A percentile compares a stretch with the other conserved stretches of the same genome.
These are phyloP conservation scores for Gymnarchus niloticus DNA, from an alignment of 2,113 vertebrate species.

Conservation along the genomic window DNA sequence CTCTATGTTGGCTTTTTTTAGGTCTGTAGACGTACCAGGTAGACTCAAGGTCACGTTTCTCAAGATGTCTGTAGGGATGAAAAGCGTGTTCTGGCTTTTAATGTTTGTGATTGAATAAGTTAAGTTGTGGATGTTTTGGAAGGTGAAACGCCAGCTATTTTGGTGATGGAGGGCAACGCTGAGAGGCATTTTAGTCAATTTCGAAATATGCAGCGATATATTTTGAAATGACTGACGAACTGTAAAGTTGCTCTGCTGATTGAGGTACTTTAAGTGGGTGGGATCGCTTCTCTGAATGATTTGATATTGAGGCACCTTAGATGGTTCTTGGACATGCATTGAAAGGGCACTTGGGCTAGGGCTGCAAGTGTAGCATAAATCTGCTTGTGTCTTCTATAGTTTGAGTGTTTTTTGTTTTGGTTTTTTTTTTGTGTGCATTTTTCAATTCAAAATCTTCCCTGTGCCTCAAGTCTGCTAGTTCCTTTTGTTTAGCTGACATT, in stretches of 20 bases:
- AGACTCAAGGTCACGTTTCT: background rate
- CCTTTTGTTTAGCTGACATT: background rate
- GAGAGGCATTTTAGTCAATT: background rate
- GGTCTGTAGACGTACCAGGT: background rate
- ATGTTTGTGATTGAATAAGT: background rate
- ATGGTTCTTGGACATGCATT: background rate
- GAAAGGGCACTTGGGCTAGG: background rate
- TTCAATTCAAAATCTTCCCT: background rate
- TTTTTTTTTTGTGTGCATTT: background rate
- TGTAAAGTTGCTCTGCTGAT: background rate
- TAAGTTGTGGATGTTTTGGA: background rate
- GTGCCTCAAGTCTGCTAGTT: background rate
- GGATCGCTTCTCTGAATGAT: background rate
- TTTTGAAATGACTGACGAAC: background rate
- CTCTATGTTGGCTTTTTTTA: background rate
- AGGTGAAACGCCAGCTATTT: background rate
- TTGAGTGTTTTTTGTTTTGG: background rate
- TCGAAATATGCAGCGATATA: background rate
- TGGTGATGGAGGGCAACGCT: background rate
- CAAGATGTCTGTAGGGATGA: background rate
- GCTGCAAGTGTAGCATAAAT: background rate
- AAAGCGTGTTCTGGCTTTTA: background rate
- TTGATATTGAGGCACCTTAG: background rate
- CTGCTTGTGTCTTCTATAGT: background rate
- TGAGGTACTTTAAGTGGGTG: too few relatives aligned